Evolutionary conservation across 2,113 vertebrate species (phyloP), one percentile per base, ranked within the genome.

Genomic region (Macroglossus sobrinus): DNA sequence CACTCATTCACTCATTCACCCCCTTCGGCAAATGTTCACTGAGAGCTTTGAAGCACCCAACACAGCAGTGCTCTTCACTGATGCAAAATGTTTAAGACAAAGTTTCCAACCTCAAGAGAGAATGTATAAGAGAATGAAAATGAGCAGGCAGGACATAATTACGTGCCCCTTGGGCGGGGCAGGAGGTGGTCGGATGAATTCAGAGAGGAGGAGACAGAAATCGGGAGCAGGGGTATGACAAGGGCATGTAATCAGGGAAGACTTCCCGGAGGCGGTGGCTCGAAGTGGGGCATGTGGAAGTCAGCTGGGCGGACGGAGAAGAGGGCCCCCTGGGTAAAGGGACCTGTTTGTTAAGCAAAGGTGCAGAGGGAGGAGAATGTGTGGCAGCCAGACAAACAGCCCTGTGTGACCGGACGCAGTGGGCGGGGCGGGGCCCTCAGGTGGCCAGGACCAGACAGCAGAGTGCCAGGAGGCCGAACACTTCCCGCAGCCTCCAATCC

Each of bases 401-500:
- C 79, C 35, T 38, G 82, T 64, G 79, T 16, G 2, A 45, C 84
- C 43, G 59, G 96, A 53, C 24, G 59, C 38, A 30, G 21, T 15
- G 45, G 92, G 74, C n/a, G 4, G 57, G 45, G 79, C 92, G 57
- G 80, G 80, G n/a, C 59, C 45, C 38, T 9, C 68, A 40, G 74
- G 91, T 78, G 76, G 45, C 38, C 7, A 1, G 86, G 82, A 47
- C 38, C 68, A 38, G 57, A 69, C 12, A 0, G 91, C 82, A 68
- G 55, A 66, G 6, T 57, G 53, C 76, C 68, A 15, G 26, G 33
- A 50, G 55, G 38, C 35, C 7, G 40, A 33, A 22, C 0, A 33
- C 95, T 89, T 81, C 93, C 95, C 43, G 90, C 40, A 63, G 91
- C 47, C 38, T 81, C 45, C 21, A 61, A 91, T 59, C 91, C 89